Evolutionary conservation across 2,797 vertebrate genomes (phyloP), one percentile per base, ranked within the genome.

Genomic region (Bovichtus diacanthus): DNA sequence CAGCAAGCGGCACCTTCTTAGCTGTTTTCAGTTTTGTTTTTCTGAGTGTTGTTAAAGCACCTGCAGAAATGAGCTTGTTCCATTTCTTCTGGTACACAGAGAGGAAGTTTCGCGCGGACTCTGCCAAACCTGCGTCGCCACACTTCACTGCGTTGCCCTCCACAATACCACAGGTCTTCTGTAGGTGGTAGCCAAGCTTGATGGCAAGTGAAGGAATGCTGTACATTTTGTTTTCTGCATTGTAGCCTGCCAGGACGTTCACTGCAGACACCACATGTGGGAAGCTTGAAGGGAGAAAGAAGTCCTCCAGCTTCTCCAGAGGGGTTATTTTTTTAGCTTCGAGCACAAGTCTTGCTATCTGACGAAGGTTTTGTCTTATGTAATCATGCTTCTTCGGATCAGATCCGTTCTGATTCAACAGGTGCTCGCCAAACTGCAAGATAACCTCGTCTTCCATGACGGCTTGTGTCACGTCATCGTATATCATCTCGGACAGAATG

Each of bases 171-270:
- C 92, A 92, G 54, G 78, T 55, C 78, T 92, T 92, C 82, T 92
- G 88, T 0, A 93, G 78, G 59, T 75, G 43, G 86, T 90, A 87
- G 11, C 91, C 92, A 0, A 93, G 78, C 80, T 90, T 92, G 49
- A 91, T 36, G 2, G 92, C 91, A 6, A 93, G 80, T 0, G 91
- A 91, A 0, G 92, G 89, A 5, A 10, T 31, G 11, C 5, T 31
- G 59, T 87, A 92, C 0, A 25, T 64, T 23, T 88, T 88, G 3
- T 12, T 88, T 51, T 87, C 76, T 2, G 82, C 29, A 65, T 88
- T 34, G 25, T 90, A 92, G 27, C 89, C 89, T 6, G 87, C 81
- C 50, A 93, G 31, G 21, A 79, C 74, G 10, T 90, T 92, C 29
- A 93, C 92, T 0, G 86, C 82, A 3, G 87, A 83, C 70, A 91